Conservation (phyloP, 2,888 invertebrate genomes). For the Tiliacea citrago region DNA sequence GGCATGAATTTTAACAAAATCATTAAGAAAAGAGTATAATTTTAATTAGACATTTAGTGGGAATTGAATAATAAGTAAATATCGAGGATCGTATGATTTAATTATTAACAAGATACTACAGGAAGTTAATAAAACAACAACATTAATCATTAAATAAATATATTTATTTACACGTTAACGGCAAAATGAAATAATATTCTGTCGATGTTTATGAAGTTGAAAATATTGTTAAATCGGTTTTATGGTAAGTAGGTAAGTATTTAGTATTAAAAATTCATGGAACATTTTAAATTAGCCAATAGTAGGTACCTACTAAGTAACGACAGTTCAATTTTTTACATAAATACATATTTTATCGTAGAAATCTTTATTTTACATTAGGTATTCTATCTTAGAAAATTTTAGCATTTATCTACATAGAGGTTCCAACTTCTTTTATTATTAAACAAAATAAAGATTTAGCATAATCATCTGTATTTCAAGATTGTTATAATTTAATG, state of each 20-base stretch:
- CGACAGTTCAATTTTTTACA: constrained; percentile 82
- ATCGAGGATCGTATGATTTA: not conserved
- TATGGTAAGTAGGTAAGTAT: constrained; percentile 68
- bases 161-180: constrained; percentile 90
- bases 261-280: constrained; percentile 71
- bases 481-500: constrained; percentile 63
- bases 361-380: constrained; percentile 83
- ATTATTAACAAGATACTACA: not conserved
- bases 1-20: not conserved
- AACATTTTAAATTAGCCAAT: constrained; percentile 74
- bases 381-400: constrained; percentile 75
- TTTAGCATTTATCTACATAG: constrained; percentile 70
- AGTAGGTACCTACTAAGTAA: constrained; percentile 75
- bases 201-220: constrained; percentile 85
- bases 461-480: constrained; percentile 62
- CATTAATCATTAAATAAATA: constrained; percentile 89
- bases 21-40: not conserved
- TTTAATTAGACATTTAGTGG: not conserved
- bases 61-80: not conserved
- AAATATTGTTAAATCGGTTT: constrained; percentile 72
- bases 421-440: constrained; percentile 64
- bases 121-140: constrained; percentile 77
- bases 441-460: constrained; percentile 62
- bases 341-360: constrained; percentile 86
- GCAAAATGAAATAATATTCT: constrained; percentile 84